A percentile compares a stretch with the other conserved stretches of the same genome.
phyloP scores from a whole-genome alignment of 2,888 invertebrate genomes.

The Allolobophora icterica region DNA sequence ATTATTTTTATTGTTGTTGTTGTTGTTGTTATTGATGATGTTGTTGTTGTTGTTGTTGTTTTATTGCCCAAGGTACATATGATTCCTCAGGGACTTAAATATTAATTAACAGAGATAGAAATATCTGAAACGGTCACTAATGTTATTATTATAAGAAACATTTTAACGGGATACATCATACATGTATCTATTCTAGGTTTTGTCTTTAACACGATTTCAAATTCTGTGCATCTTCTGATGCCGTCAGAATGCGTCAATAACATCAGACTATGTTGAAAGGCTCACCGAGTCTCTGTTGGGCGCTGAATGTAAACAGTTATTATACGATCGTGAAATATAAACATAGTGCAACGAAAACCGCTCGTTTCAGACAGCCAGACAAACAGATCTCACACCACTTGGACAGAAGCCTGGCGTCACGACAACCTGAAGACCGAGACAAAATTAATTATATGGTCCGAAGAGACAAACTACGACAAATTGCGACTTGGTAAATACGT shows the following conservation, averaged over 20 bases:
- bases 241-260: background rate
- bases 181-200: background rate
- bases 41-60: no score
- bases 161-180: no score
- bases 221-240: background rate
- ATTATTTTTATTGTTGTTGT: no score
- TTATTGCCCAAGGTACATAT: no score
- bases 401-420: background rate
- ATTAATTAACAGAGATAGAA: no score
- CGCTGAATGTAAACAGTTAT: background rate
- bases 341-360: background rate
- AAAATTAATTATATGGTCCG: background rate
- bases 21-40: no score
- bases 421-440: background rate
- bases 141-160: no score
- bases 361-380: background rate
- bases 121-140: no score
- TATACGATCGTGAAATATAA: background rate
- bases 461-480: background rate
- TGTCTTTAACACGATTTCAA: background rate
- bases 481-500: background rate
- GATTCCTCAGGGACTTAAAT: no score
- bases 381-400: background rate
- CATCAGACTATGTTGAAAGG: background rate
- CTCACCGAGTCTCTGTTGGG: background rate